phyloP scores from a whole-genome alignment of 2,888 invertebrate species.

The Temnothorax ravouxi region DNA sequence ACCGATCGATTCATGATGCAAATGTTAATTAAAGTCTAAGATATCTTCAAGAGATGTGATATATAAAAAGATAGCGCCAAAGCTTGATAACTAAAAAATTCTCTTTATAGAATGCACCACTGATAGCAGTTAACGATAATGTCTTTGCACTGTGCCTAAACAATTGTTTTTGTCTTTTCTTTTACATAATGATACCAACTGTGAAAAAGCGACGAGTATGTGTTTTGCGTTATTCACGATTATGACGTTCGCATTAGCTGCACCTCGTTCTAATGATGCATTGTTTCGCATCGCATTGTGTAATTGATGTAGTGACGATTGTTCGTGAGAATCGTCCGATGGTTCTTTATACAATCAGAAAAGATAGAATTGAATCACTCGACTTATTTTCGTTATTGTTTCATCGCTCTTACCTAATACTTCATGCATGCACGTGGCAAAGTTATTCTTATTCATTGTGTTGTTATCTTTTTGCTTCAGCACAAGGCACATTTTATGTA shows the following conservation, averaged over 20 bases:
- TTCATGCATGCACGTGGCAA: neutral
- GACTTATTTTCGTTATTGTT: slow-evolving; percentile 11
- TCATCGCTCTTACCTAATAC: neutral
- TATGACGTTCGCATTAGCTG: slow-evolving; percentile 9
- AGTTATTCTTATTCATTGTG: neutral
- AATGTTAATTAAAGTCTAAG: slow-evolving; percentile 1
- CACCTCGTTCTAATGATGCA: slow-evolving; percentile 21
- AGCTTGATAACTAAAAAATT: neutral
- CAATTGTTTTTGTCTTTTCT: neutral
- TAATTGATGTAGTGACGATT: slow-evolving; percentile 7
- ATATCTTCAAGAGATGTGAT: neutral
- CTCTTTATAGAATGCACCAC: neutral
- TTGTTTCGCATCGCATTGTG: slow-evolving; percentile 16
- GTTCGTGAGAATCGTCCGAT: slow-evolving; percentile 2
- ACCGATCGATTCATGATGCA: neutral
- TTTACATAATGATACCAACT: slow-evolving; percentile 14
- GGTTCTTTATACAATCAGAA: neutral
- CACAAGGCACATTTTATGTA: neutral
- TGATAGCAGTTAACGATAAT: neutral
- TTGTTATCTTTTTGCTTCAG: neutral
- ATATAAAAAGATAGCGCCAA: neutral
- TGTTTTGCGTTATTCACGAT: neutral
- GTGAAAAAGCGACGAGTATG: neutral
- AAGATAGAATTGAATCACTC: neutral
- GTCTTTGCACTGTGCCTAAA: neutral